Conservation (phyloP, 2,888 invertebrate genomes). For the Frankliniella intonsa region DNA sequence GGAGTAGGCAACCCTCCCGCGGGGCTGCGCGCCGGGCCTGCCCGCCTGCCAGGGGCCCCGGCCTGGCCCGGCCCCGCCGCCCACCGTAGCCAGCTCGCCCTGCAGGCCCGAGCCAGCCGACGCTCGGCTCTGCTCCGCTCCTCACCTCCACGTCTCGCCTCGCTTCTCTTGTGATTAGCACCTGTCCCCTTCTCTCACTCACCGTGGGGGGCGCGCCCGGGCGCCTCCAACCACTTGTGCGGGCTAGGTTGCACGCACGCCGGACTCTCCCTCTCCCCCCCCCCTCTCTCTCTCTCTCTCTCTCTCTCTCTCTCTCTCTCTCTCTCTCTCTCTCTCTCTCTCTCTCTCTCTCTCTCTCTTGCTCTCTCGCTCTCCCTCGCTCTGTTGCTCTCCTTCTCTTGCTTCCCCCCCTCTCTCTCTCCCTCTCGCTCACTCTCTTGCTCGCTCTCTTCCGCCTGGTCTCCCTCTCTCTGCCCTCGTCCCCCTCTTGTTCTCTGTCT, state of each 20-base stretch:
- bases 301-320: too few species aligned
- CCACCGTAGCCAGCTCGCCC: too few species aligned
- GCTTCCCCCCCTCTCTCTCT: not conserved
- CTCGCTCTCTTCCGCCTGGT: not conserved
- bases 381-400: not conserved
- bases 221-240: too few species aligned
- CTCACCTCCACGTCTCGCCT: too few species aligned
- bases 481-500: not conserved
- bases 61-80: too few species aligned
- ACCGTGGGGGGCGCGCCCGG: too few species aligned
- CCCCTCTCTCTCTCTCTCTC: too few species aligned
- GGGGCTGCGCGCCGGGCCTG: not conserved
- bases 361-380: not conserved
- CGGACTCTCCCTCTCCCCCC: too few species aligned
- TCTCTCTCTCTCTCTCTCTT: not conserved
- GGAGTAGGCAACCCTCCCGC: conserved; percentile 1
- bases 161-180: not conserved
- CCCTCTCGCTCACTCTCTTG: not conserved
- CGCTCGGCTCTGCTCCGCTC: too few species aligned
- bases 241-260: too few species aligned
- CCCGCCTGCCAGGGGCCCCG: not conserved
- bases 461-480: not conserved
- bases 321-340: too few species aligned
- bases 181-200: not conserved
- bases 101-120: too few species aligned